Base-by-base conservation (phyloP, 2,888 invertebrate genomes). In the Coremacera marginata region DNA sequence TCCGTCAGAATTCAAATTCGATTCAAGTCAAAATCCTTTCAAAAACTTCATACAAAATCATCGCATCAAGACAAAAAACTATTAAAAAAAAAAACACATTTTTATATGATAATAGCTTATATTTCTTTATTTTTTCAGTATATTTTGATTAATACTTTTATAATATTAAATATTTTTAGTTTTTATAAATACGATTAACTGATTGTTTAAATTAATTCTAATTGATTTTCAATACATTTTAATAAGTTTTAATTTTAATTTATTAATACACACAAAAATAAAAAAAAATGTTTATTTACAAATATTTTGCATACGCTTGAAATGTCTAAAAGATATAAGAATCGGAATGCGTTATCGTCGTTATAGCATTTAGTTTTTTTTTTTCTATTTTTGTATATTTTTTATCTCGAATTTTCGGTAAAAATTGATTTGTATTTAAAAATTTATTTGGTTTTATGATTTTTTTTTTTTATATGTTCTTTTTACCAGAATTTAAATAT, bases 91-190 rank as follows among this genome's bases (percentile, higher is more conserved):
- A 27, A 63, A 16, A 63, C 31, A 34, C 25, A 55, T 67, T 19
- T 67, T 49, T 22, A 25, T 16, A 37, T 65, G n/a, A 65, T 65
- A 65, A 37, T 25, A 22, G 19, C 25, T 44, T n/a, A 49, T 62
- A 27, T 72, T 49, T 60, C 37, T 68, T 25, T 25, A 49, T 62
- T 44, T 72, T 71, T 71, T 37, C 44, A 44, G 60, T 71, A 60
- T 37, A 37, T 71, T 60, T 62, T 73, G 27, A 57, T 25, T 60
- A 62, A 14, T 73, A 44, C 51, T 62, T 65, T 49, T 68, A 25
- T 49, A 49, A 68, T 68, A 49, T 11, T 25, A 51, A 49, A 65
- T 68, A 52, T 62, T 22, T 62, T 49, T 63, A 55, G 65, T 73
- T 27, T 73, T 52, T 9, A 49, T 22, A 73, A 51, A 65, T 52